phyloP scores from a whole-genome alignment of 2,113 vertebrate species.

The Peromyscus californicus region DNA sequence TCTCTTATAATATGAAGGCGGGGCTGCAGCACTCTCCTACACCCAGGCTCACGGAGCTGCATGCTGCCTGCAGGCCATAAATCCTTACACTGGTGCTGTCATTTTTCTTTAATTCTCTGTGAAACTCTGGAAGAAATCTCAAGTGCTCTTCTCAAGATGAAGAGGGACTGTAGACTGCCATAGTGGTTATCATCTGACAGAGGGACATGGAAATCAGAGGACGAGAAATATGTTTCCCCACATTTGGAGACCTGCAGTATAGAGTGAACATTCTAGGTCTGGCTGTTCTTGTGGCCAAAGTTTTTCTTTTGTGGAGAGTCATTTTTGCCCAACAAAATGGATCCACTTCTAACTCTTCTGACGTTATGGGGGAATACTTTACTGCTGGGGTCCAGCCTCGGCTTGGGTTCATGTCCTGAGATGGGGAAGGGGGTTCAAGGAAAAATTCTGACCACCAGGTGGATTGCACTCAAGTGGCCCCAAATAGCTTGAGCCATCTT shows the following conservation, averaged over 20 bases:
- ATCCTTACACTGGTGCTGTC: conserved; percentile 52
- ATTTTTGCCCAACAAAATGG: neutral
- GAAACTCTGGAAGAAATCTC: conserved; percentile 36
- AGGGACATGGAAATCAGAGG: neutral
- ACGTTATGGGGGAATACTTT: neutral
- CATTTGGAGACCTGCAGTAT: neutral
- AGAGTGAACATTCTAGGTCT: neutral
- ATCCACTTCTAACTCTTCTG: conserved; percentile 26
- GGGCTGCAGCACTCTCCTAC: conserved; percentile 3
- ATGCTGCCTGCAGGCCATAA: conserved; percentile 38
- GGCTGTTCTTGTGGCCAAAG: neutral
- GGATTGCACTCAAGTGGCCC: neutral
- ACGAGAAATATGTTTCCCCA: neutral
- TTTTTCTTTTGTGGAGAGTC: conserved; percentile 5
- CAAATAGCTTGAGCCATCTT: neutral
- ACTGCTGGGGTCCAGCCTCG: neutral
- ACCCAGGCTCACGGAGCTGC: conserved; percentile 43
- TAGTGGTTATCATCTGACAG: neutral
- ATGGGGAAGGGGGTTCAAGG: neutral
- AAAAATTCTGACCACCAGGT: neutral
- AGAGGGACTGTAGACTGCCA: neutral
- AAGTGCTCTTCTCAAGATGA: conserved; percentile 17
- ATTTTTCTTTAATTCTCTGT: conserved; percentile 69
- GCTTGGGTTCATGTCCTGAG: neutral
- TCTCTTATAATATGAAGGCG: conserved; percentile 59